Evolutionary conservation across 2,888 invertebrate genomes (phyloP).

Genomic region (Deilephila porcellus): DNA sequence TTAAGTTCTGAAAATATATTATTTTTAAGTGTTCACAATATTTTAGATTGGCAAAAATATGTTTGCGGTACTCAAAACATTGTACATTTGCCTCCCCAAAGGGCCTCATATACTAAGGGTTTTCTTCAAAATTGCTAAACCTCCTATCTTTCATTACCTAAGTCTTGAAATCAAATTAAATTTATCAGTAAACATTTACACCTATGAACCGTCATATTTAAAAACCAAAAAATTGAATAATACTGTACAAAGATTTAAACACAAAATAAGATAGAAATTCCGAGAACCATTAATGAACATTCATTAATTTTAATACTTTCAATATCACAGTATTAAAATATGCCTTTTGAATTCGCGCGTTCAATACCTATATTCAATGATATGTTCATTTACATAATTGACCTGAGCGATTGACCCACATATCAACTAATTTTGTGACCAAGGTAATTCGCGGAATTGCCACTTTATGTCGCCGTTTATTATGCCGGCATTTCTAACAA

Average conservation of each 20-base stretch:
- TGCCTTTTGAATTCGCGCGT: neutral
- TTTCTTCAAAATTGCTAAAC: too few species aligned
- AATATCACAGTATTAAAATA: neutral
- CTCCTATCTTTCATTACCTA: too few species aligned
- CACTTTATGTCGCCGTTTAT: constrained; percentile 16
- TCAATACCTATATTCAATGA: constrained; percentile 23
- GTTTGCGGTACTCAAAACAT: too few species aligned
- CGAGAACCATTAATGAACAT: neutral
- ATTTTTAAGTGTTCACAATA: neutral
- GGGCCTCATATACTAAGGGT: too few species aligned
- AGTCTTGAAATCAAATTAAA: too few species aligned
- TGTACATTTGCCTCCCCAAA: too few species aligned
- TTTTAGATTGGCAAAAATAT: too few species aligned
- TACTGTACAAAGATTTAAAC: too few species aligned
- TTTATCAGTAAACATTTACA: too few species aligned
- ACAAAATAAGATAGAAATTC: too few species aligned
- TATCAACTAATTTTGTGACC: constrained; percentile 29
- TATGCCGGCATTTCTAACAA: constrained; percentile 8
- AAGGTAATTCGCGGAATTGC: constrained; percentile 27
- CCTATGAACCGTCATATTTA: too few species aligned
- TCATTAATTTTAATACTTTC: neutral
- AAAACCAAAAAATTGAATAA: too few species aligned
- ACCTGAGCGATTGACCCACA: constrained; percentile 30
- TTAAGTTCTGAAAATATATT: neutral
- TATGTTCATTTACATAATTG: constrained; percentile 29